Conservation (phyloP, 2,888 invertebrate species). For the Caenorhabditis afra region DNA sequence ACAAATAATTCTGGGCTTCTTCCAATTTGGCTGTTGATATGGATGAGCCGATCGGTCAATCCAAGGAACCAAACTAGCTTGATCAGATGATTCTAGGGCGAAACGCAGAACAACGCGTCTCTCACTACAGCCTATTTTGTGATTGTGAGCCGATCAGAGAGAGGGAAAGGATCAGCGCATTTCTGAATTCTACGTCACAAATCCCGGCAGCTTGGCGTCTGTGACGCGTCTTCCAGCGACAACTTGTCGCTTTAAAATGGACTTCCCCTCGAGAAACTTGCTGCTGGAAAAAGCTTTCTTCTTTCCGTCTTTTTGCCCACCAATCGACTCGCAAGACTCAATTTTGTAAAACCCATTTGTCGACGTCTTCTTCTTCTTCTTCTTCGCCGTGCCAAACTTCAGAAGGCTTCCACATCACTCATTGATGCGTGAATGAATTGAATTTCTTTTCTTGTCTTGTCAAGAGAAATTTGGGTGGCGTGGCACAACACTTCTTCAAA, state of each 20-base stretch:
- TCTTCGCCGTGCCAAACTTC: slow-evolving; percentile 38
- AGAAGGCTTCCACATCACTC: slow-evolving; percentile 46
- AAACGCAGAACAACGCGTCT: too few relatives aligned
- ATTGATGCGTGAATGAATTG: slow-evolving; percentile 59
- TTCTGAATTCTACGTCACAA: neutral
- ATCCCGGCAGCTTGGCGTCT: too few relatives aligned
- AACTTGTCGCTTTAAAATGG: too few relatives aligned
- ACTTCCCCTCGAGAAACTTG: slow-evolving; percentile 1
- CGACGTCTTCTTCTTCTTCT: neutral
- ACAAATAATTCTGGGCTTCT: too few relatives aligned
- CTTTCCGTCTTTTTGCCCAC: neutral
- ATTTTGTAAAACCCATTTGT: slow-evolving; percentile 53
- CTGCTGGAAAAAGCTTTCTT: neutral
- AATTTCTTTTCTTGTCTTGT: slow-evolving; percentile 54
- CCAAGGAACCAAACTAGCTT: too few relatives aligned
- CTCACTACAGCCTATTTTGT: too few relatives aligned
- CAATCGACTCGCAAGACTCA: slow-evolving; percentile 7
- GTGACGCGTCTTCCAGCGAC: too few relatives aligned
- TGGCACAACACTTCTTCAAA: slow-evolving; percentile 25
- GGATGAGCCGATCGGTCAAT: too few relatives aligned
- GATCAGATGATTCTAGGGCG: too few relatives aligned
- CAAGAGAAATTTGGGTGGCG: slow-evolving; percentile 48
- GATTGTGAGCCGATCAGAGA: too few relatives aligned
- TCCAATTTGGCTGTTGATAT: too few relatives aligned
- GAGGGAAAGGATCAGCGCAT: too few relatives aligned